These are phyloP conservation scores for Caenorhabditis briggsae DNA, from an alignment of 1,140 invertebrate species.

Conservation along the genomic window DNA sequence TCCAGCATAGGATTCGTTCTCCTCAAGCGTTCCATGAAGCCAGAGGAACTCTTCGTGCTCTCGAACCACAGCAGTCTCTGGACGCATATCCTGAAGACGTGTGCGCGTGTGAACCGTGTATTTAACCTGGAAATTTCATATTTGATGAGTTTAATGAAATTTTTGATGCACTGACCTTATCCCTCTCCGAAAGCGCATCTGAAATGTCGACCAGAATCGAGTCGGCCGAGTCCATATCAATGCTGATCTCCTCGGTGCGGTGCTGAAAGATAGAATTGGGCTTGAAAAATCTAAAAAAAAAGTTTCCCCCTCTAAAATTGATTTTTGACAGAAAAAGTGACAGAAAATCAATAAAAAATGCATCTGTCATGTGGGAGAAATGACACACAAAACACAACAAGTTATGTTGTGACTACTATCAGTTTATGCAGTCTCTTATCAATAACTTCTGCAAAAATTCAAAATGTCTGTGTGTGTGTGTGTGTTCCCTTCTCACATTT, in stretches of 20 bases:
- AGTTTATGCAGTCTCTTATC: constrained; percentile 2
- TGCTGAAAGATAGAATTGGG: constrained; percentile 69
- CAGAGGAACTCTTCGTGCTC: constrained; percentile 99
- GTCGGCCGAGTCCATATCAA: constrained; percentile 83
- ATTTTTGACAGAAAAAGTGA: not conserved
- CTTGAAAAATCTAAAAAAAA: not conserved
- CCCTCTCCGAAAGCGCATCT: constrained; percentile 97
- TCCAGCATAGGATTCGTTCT: constrained; percentile 97
- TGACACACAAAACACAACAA: not conserved
- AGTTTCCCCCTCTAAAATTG: no score
- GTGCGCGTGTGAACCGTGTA: constrained; percentile 98
- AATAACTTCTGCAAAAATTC: not conserved
- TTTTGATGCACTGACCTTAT: constrained; percentile 83
- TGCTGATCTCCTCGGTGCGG: constrained; percentile 78
- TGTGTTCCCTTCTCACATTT: not conserved
- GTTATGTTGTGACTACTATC: not conserved
- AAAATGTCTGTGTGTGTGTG: no score
- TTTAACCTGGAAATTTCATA: constrained; percentile 82
- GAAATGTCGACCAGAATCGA: constrained; percentile 93
- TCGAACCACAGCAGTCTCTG: constrained; percentile 94
- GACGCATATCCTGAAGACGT: constrained; percentile 90
- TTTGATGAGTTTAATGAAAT: constrained; percentile 16
- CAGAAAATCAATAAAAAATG: constrained; percentile 25
- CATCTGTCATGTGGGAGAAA: not conserved
- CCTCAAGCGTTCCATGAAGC: constrained; percentile 96